These are phyloP conservation scores for Hormiphora californensis DNA, from an alignment of 37 sponge, comb jelly and placozoan species.

Conservation along the genomic window DNA sequence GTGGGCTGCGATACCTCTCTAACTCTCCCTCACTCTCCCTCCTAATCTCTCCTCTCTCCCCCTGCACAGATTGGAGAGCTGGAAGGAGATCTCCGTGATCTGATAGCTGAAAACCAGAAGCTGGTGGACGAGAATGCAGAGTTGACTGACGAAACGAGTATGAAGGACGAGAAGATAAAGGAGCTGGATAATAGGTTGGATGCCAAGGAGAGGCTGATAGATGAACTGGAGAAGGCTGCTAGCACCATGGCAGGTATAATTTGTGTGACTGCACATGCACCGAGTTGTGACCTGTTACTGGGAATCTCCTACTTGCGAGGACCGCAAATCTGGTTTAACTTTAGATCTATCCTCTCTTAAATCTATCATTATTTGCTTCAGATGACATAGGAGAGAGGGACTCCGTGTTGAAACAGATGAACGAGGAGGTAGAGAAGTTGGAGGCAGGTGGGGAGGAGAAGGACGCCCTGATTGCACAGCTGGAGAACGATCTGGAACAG, in stretches of 20 bases:
- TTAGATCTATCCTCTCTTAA: no score
- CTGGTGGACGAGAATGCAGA: background rate
- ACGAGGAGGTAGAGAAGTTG: background rate
- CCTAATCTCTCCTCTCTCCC: background rate
- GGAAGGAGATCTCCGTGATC: slow-evolving; percentile 1
- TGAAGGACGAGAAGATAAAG: slow-evolving; percentile 47
- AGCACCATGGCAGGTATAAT: slow-evolving; percentile 4
- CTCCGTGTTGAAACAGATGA: background rate
- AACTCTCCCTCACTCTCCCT: background rate
- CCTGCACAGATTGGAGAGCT: background rate
- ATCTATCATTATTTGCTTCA: no score
- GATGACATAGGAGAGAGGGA: background rate
- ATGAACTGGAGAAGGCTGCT: slow-evolving; percentile 3
- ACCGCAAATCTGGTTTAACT: no score
- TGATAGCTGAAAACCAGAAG: slow-evolving; percentile 12
- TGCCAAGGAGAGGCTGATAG: slow-evolving; percentile 13
- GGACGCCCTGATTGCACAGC: background rate
- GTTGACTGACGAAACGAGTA: background rate
- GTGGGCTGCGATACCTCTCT: background rate
- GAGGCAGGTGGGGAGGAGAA: background rate
- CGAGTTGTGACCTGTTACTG: no score
- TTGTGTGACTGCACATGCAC: no score
- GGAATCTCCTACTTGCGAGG: no score
- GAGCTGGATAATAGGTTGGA: slow-evolving; percentile 36
- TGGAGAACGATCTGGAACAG: slow-evolving; percentile 15